Evolutionary conservation across 92 coral and sea anemone genomes (phyloP).

Genomic region (Parazoanthus darwini): DNA sequence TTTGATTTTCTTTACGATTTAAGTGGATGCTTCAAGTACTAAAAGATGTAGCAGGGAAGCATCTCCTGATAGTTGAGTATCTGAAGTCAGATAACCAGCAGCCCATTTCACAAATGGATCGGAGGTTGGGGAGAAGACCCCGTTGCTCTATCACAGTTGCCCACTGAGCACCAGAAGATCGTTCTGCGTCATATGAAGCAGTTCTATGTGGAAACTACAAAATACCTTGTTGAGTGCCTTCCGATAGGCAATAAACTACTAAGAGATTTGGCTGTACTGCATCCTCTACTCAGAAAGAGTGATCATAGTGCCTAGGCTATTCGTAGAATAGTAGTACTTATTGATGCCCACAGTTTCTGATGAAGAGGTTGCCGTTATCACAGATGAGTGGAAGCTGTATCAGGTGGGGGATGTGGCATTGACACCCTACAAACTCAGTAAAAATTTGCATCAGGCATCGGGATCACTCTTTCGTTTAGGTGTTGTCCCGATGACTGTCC

Average conservation of each 20-base stretch:
- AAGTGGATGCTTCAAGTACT: slow-evolving; percentile 10
- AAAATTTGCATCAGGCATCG: too few species aligned
- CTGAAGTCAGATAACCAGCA: slow-evolving; percentile 39
- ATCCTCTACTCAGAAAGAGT: slow-evolving; percentile 45
- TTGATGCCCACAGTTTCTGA: slow-evolving; percentile 54
- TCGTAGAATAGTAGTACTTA: slow-evolving; percentile 48
- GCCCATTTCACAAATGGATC: slow-evolving; percentile 39
- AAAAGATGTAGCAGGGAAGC: slow-evolving; percentile 43
- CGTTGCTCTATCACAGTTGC: slow-evolving; percentile 37
- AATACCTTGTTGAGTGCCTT: slow-evolving; percentile 45
- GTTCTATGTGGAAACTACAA: slow-evolving; percentile 46
- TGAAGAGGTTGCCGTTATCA: slow-evolving; percentile 50
- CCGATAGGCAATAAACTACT: slow-evolving; percentile 49
- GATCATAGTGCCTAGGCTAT: slow-evolving; percentile 47
- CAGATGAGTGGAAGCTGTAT: slow-evolving; percentile 56
- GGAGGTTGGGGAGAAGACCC: slow-evolving; percentile 48
- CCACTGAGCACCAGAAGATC: slow-evolving; percentile 38
- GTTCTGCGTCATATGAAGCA: slow-evolving; percentile 37
- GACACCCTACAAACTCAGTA: too few species aligned
- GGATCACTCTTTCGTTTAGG: too few species aligned
- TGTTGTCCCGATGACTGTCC: too few species aligned
- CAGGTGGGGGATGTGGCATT: slow-evolving; percentile 38
- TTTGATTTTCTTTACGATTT: too few species aligned
- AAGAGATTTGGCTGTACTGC: slow-evolving; percentile 51
- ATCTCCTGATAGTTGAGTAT: slow-evolving; percentile 46